A percentile compares a stretch with the other conserved stretches of the same genome.
phyloP scores from a whole-genome alignment of 2,888 invertebrate species.

The Eristalinus sepulchralis region DNA sequence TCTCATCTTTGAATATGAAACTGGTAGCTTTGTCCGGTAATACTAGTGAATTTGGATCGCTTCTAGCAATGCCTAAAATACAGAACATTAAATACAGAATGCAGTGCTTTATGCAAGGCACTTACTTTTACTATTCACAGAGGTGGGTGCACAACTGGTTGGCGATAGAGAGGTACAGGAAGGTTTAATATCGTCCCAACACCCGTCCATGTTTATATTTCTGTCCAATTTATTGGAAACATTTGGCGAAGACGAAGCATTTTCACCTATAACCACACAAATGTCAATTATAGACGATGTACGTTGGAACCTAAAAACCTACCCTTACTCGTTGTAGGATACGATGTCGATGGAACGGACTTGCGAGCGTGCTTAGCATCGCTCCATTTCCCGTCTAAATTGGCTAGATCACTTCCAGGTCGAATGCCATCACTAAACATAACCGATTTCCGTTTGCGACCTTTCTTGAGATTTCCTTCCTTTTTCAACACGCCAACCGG shows the following conservation, averaged over 20 bases:
- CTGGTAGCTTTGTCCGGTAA: slow-evolving; percentile 75
- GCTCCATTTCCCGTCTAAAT: slow-evolving; percentile 86
- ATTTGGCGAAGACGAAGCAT: slow-evolving; percentile 82
- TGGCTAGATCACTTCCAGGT: slow-evolving; percentile 91
- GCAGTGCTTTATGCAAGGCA: not conserved
- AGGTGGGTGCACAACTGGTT: not conserved
- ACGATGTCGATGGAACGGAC: slow-evolving; percentile 15
- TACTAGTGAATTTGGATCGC: slow-evolving; percentile 19
- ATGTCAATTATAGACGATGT: not conserved
- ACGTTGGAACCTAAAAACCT: too few relatives aligned
- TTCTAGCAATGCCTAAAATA: slow-evolving; percentile 6
- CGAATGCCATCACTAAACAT: slow-evolving; percentile 95
- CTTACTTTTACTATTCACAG: not conserved
- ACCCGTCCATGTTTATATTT: slow-evolving; percentile 40
- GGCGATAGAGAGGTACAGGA: not conserved
- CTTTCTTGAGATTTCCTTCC: slow-evolving; percentile 80
- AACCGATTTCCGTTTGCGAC: slow-evolving; percentile 86
- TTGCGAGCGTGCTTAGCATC: slow-evolving; percentile 80
- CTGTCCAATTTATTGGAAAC: slow-evolving; percentile 75
- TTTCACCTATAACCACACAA: slow-evolving; percentile 80
- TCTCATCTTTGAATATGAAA: slow-evolving; percentile 80
- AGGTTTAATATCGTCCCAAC: not conserved
- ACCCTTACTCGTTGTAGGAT: slow-evolving; percentile 10
- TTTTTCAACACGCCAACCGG: slow-evolving; percentile 90
- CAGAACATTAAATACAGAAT: not conserved